Evolutionary conservation across 2,797 vertebrate species (phyloP).

Genomic region (Lepilemur septentrionalis): DNA sequence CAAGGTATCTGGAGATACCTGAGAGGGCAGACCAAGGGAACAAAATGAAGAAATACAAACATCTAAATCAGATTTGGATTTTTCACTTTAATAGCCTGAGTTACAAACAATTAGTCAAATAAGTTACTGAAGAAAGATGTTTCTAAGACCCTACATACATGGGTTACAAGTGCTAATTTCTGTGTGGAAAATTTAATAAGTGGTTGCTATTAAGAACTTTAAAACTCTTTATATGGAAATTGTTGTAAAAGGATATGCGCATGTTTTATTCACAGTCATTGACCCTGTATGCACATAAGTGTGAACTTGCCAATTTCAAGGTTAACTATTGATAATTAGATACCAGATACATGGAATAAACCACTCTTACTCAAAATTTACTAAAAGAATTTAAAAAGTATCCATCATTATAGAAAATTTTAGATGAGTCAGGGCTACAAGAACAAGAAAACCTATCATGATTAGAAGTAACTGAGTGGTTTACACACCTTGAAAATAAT

Average conservation of each 20-base stretch:
- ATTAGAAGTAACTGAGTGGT: background rate
- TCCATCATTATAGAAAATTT: background rate
- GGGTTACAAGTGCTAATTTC: background rate
- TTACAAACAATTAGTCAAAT: background rate
- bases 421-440: background rate
- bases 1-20: background rate
- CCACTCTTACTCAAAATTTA: background rate
- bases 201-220: background rate
- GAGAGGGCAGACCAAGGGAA: background rate
- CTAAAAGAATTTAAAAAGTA: slow-evolving; percentile 26
- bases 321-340: background rate
- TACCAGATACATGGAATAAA: background rate
- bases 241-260: background rate
- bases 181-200: background rate
- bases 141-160: background rate
- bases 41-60: background rate
- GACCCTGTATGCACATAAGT: background rate
- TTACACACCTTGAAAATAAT: background rate
- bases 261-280: background rate
- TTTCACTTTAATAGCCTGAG: background rate
- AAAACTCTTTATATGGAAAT: background rate
- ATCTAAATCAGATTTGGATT: background rate
- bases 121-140: background rate
- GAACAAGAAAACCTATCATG: background rate
- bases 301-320: slow-evolving; percentile 2